Conservation (phyloP, 2,113 vertebrate genomes). For the Vulpes ferrilata region DNA sequence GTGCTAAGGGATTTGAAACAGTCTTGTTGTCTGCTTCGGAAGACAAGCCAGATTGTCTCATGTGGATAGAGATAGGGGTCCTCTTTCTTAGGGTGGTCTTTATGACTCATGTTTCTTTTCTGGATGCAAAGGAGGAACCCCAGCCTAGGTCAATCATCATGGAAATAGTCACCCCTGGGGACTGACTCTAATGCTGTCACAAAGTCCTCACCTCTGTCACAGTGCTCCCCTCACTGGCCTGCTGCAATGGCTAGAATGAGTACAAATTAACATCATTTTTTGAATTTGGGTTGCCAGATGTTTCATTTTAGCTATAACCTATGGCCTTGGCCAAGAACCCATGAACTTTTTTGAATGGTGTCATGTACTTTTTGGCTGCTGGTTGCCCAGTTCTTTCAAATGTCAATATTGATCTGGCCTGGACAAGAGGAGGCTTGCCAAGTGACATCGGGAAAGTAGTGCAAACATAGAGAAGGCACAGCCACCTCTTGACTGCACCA, state of each 20-base stretch:
- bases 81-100: background rate
- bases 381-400: background rate
- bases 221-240: background rate
- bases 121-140: background rate
- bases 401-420: background rate
- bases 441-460: background rate
- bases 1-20: background rate
- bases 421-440: background rate
- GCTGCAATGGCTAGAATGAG: background rate
- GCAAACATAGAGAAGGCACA: background rate
- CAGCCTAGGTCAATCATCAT: background rate
- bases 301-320: background rate
- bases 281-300: background rate
- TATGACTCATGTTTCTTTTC: background rate
- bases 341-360: background rate
- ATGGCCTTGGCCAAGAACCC: background rate
- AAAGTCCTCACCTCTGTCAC: background rate
- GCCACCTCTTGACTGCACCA: background rate
- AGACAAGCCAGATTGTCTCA: background rate
- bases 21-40: background rate
- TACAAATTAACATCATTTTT: background rate
- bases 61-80: background rate
- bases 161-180: background rate
- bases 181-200: background rate
- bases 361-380: background rate